These are phyloP conservation scores for Megastigmus dorsalis DNA, from an alignment of 2,888 invertebrate species.

Conservation along the genomic window DNA sequence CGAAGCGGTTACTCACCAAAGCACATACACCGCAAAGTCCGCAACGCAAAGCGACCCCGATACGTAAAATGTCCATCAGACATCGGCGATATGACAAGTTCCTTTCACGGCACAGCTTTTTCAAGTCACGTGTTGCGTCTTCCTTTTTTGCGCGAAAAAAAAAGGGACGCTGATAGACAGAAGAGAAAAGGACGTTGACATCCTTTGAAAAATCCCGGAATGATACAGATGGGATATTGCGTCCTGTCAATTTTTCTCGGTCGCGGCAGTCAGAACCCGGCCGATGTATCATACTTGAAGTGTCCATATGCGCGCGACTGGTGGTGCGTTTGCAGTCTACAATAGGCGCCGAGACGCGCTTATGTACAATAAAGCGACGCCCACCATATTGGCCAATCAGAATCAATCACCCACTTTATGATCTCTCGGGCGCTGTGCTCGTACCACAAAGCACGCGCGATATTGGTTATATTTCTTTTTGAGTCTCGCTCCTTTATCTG, in stretches of 20 bases:
- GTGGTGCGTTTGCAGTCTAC: neutral
- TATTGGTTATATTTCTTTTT: conserved; percentile 6
- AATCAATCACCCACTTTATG: conserved; percentile 23
- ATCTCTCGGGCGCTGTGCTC: neutral
- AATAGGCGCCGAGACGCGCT: neutral
- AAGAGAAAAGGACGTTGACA: neutral
- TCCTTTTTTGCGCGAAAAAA: neutral
- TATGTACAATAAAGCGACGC: neutral
- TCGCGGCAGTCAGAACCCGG: too few relatives aligned
- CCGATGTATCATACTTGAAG: conserved; percentile 17
- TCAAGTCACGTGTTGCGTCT: neutral
- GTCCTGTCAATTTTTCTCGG: conserved; percentile 16
- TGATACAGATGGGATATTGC: conserved; percentile 14
- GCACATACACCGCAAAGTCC: too few relatives aligned
- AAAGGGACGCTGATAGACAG: neutral
- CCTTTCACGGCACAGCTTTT: neutral
- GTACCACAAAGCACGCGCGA: neutral
- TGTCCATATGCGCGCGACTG: neutral
- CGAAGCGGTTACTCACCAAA: too few relatives aligned
- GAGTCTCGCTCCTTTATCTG: neutral
- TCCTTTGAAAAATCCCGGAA: conserved; percentile 22
- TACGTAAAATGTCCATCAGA: neutral
- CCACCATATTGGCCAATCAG: conserved; percentile 1
- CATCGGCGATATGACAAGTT: neutral
- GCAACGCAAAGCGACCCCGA: too few relatives aligned